Evolutionary conservation across 1,140 invertebrate species (phyloP).

Genomic region (Acromyrmex charruanus): DNA sequence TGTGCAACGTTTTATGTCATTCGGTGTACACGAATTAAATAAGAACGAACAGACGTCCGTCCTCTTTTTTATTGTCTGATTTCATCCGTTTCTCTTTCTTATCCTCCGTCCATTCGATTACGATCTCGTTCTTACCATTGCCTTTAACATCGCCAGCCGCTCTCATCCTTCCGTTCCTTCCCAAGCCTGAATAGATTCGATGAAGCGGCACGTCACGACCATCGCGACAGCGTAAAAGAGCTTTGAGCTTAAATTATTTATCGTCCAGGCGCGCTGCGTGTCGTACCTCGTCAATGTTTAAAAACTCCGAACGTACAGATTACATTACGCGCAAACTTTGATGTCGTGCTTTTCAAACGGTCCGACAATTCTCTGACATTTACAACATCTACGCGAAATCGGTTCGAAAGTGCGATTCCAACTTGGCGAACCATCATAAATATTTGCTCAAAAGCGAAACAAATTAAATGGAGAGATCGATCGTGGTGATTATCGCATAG

Average conservation of each 20-base stretch:
- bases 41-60: constrained; percentile 3
- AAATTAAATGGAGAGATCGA: not conserved
- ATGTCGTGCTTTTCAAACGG: constrained; percentile 2
- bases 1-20: not conserved
- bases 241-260: constrained; percentile 74
- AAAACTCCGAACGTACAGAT: constrained; percentile 63
- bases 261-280: constrained; percentile 45
- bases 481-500: not conserved
- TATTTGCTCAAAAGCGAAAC: not conserved
- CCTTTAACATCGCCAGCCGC: constrained; percentile 31
- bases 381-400: not conserved
- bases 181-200: constrained; percentile 51
- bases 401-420: not conserved
- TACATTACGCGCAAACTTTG: constrained; percentile 56
- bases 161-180: constrained; percentile 6
- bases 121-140: constrained; percentile 42
- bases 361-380: not conserved
- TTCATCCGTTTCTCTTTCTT: constrained; percentile 6
- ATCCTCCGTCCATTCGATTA: constrained; percentile 45
- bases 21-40: not conserved
- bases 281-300: constrained; percentile 69
- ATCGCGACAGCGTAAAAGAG: constrained; percentile 58
- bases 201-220: constrained; percentile 31
- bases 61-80: constrained; percentile 41
- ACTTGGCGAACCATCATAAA: not conserved